A percentile compares a stretch with the other conserved stretches of the same genome.
These are phyloP conservation scores for Ericerus pela DNA, from an alignment of 1,140 invertebrate species.

Conservation along the genomic window DNA sequence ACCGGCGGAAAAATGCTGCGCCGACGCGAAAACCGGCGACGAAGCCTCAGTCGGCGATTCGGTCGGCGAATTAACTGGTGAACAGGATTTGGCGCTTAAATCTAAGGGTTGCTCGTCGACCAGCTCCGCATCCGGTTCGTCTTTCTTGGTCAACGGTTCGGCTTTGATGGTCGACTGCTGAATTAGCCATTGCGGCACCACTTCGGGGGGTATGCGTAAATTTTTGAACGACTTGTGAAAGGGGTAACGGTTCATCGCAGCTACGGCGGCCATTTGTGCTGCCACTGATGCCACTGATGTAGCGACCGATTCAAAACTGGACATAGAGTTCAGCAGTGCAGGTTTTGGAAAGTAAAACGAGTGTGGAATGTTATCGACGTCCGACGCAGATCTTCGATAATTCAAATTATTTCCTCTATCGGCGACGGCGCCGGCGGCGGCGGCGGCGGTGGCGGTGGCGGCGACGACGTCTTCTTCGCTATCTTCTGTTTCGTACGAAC, in stretches of 20 bases:
- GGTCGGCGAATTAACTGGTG: slow-evolving; percentile 7
- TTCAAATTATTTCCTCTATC: neutral
- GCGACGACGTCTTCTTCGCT: slow-evolving; percentile 10
- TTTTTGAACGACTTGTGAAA: neutral
- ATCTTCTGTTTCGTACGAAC: slow-evolving; percentile 7
- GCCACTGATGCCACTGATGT: slow-evolving; percentile 16
- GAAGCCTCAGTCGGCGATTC: slow-evolving; percentile 26
- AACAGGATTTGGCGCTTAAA: slow-evolving; percentile 49
- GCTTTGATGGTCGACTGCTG: slow-evolving; percentile 13
- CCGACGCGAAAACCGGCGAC: slow-evolving; percentile 15
- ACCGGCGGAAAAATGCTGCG: slow-evolving; percentile 15
- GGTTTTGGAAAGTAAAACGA: slow-evolving; percentile 3
- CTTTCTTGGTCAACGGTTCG: slow-evolving; percentile 31
- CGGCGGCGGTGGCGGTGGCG: neutral
- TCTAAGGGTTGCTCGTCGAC: slow-evolving; percentile 56
- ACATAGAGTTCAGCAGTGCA: slow-evolving; percentile 6
- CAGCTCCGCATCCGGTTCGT: slow-evolving; percentile 35
- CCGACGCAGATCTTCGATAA: neutral
- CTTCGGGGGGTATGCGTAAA: slow-evolving; percentile 5
- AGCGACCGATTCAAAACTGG: slow-evolving; percentile 8
- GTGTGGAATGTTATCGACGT: neutral
- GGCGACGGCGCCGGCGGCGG: neutral
- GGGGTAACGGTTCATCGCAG: slow-evolving; percentile 14
- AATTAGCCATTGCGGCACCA: neutral
- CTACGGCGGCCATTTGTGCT: slow-evolving; percentile 11